Conservation (phyloP, 2,797 vertebrate species). For the Tamandua tetradactyla region DNA sequence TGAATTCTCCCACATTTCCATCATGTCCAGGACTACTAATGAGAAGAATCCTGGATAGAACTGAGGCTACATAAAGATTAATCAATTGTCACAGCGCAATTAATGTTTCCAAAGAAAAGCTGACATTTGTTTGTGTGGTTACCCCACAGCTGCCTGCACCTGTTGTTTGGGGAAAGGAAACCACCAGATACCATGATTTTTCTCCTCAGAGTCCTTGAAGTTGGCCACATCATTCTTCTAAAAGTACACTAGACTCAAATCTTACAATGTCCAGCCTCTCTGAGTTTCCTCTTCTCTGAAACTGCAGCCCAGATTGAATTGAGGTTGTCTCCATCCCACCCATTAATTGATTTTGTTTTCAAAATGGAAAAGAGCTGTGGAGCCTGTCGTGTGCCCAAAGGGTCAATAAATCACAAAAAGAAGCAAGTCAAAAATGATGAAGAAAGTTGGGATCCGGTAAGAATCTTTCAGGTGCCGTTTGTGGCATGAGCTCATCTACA, state of each 20-base stretch:
- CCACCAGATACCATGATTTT: not conserved
- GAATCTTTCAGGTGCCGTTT: constrained; percentile 1
- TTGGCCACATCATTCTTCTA: not conserved
- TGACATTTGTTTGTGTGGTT: constrained; percentile 4
- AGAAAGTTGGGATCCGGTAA: not conserved
- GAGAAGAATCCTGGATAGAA: not conserved
- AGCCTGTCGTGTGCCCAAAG: not conserved
- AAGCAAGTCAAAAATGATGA: constrained; percentile 48
- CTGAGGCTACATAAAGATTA: not conserved
- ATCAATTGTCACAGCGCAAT: not conserved
- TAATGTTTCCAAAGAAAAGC: constrained; percentile 40
- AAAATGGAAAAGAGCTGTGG: constrained; percentile 1
- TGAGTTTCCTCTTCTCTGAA: not conserved
- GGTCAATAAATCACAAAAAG: constrained; percentile 46
- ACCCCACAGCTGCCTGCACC: constrained; percentile 13
- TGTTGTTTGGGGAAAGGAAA: not conserved
- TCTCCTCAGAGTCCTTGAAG: constrained; percentile 20
- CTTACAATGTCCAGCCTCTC: not conserved
- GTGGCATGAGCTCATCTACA: not conserved
- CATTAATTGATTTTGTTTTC: constrained; percentile 47
- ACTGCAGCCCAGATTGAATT: not conserved
- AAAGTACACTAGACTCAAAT: not conserved
- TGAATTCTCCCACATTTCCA: not conserved
- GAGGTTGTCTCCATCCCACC: constrained; percentile 18
- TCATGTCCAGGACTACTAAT: not conserved